Percentiles rank a stretch among this genome's conserved stretches.
Evolutionary conservation across 2,113 vertebrate genomes (phyloP).

Genomic region (Corythaeola cristata): DNA sequence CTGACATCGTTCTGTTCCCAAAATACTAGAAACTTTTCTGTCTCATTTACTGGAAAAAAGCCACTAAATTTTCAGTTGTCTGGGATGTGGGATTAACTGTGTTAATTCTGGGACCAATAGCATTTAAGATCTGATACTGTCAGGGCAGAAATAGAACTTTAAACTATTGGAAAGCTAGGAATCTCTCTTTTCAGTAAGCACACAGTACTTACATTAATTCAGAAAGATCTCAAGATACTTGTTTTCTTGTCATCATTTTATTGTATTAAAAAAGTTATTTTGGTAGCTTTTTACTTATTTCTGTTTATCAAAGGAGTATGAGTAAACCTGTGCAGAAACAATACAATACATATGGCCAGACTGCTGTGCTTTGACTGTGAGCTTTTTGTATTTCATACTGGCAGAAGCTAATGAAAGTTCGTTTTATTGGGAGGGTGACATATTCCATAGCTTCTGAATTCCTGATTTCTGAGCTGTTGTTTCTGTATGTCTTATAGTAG

Average conservation of each 20-base stretch:
- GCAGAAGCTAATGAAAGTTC: background rate
- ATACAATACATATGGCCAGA: rapidly evolving
- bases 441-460: background rate
- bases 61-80: background rate
- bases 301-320: background rate
- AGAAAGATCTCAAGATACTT: background rate
- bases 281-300: background rate
- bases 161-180: background rate
- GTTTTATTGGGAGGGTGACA: background rate
- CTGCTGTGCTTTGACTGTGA: background rate
- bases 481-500: background rate
- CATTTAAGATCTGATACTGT: background rate
- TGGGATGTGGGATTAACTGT: background rate
- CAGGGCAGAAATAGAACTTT: background rate
- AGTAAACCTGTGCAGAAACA: background rate
- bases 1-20: background rate
- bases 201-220: background rate
- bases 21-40: background rate
- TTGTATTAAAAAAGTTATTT: background rate
- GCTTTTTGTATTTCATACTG: background rate
- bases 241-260: background rate
- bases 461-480: background rate
- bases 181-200: background rate
- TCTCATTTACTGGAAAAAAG: background rate
- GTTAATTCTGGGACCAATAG: background rate